phyloP scores from a whole-genome alignment of 2,888 invertebrate genomes.

The Salticus scenicus region DNA sequence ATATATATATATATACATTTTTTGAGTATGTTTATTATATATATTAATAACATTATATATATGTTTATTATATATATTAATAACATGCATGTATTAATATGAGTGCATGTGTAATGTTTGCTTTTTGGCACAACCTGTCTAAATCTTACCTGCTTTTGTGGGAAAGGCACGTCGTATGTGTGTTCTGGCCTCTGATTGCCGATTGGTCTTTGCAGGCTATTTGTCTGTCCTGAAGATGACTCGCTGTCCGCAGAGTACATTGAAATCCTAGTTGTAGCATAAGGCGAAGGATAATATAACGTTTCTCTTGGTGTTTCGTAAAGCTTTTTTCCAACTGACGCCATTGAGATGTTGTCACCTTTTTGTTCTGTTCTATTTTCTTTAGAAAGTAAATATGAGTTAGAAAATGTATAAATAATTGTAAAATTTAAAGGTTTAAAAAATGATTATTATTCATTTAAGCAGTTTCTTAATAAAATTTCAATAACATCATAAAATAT shows the following conservation, averaged over 20 bases:
- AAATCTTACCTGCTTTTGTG: conserved; percentile 55
- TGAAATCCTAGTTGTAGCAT: conserved; percentile 67
- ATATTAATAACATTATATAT: too few species aligned
- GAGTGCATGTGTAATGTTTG: too few species aligned
- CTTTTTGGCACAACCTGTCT: conserved; percentile 50
- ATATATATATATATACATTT: too few species aligned
- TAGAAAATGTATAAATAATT: not conserved
- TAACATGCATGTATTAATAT: too few species aligned
- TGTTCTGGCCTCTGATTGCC: conserved; percentile 58
- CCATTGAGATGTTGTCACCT: conserved; percentile 69
- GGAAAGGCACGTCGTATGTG: conserved; percentile 69
- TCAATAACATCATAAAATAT: not conserved
- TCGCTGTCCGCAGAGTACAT: conserved; percentile 70
- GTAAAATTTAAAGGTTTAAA: too few species aligned
- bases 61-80: too few species aligned
- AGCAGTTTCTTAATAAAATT: not conserved
- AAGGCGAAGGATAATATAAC: conserved; percentile 68
- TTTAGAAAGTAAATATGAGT: conserved; percentile 12
- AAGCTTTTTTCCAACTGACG: conserved; percentile 68
- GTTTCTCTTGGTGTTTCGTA: conserved; percentile 68
- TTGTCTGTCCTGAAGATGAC: conserved; percentile 68
- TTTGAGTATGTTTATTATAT: too few species aligned
- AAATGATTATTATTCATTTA: not conserved
- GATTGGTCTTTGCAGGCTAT: conserved; percentile 62
- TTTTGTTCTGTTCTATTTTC: conserved; percentile 63